Conservation (phyloP, 2,888 invertebrate genomes). For the Penaeus monodon region DNA sequence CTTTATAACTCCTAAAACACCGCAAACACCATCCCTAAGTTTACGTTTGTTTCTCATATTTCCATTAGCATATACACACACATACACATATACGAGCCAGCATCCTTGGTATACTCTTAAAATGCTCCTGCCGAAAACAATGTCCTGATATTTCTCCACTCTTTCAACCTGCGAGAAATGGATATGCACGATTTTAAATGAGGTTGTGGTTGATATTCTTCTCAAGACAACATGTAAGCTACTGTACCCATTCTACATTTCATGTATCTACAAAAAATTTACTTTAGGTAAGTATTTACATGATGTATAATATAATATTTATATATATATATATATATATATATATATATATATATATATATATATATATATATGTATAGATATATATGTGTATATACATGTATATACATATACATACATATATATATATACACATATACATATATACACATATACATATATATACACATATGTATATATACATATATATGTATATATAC, state of each 20-base stretch:
- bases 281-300: background rate
- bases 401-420: background rate
- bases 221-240: too few species aligned
- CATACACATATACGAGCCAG: background rate
- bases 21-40: too few species aligned
- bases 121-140: too few species aligned
- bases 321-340: slow-evolving; percentile 14
- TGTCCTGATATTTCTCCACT: too few species aligned
- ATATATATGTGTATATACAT: slow-evolving; percentile 1
- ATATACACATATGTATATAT: slow-evolving; percentile 4
- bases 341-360: slow-evolving; percentile 17
- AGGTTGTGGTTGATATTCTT: too few species aligned
- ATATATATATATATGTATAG: slow-evolving; percentile 4
- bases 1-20: too few species aligned
- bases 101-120: too few species aligned
- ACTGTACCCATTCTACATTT: too few species aligned
- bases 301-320: background rate
- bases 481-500: slow-evolving; percentile 3
- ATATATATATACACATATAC: slow-evolving; percentile 15
- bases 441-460: slow-evolving; percentile 13
- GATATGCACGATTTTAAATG: too few species aligned
- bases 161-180: too few species aligned
- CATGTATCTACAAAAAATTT: background rate
- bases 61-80: background rate
- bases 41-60: too few species aligned